Conservation (phyloP, 2,888 invertebrate species). For the Tridacna crocea region DNA sequence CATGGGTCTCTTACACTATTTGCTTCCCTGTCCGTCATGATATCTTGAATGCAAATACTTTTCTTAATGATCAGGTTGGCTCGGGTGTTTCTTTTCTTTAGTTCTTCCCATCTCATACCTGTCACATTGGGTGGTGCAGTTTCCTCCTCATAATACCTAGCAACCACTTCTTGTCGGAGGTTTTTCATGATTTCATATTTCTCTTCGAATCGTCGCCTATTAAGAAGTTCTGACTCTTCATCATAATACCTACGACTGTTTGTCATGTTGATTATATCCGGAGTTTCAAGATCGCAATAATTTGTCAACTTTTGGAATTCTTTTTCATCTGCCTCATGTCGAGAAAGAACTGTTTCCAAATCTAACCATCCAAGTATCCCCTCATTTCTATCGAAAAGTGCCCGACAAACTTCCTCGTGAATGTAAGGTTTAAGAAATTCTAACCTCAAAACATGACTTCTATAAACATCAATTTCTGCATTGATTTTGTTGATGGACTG, state of each 20-base stretch:
- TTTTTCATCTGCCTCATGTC: no score
- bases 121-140: neutral
- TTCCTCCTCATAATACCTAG: neutral
- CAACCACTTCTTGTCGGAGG: neutral
- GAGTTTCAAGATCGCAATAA: neutral
- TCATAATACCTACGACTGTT: neutral
- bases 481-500: slow-evolving; percentile 61
- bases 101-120: neutral
- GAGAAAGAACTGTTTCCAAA: no score
- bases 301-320: no score
- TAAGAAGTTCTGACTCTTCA: slow-evolving; percentile 36
- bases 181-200: neutral
- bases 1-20: slow-evolving; percentile 68
- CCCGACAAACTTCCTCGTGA: no score
- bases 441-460: slow-evolving; percentile 56
- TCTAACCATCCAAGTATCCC: no score
- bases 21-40: slow-evolving; percentile 72
- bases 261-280: neutral
- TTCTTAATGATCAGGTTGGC: neutral
- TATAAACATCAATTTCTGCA: slow-evolving; percentile 62
- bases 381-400: no score
- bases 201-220: slow-evolving; percentile 31
- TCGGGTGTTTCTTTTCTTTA: neutral
- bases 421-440: no score
- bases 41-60: slow-evolving; percentile 2